phyloP scores from a whole-genome alignment of 2,888 invertebrate genomes.

The Coecobrya sp. region DNA sequence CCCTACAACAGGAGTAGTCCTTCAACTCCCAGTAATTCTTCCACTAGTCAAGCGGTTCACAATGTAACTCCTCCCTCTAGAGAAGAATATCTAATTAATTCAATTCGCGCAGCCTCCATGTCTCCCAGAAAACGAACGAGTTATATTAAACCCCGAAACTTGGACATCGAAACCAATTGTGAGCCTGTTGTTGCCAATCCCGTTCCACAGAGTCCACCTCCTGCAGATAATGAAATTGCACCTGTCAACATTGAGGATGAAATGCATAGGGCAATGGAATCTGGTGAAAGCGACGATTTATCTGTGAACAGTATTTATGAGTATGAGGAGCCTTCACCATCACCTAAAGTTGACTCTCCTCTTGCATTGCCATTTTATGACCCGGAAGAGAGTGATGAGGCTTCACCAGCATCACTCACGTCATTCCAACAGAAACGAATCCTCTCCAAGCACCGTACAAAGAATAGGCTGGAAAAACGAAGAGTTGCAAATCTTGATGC shows the following conservation, averaged over 20 bases:
- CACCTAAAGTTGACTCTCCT: background rate
- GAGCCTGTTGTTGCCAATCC: background rate
- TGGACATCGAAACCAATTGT: constrained; percentile 8
- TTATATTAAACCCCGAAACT: constrained; percentile 50
- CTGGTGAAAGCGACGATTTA: constrained; percentile 40
- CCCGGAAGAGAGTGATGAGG: background rate
- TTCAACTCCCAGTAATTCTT: constrained; percentile 3
- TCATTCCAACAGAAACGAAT: constrained; percentile 69
- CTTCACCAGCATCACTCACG: constrained; percentile 17
- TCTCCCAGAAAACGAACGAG: constrained; percentile 38
- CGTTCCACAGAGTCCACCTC: background rate
- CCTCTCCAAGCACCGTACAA: constrained; percentile 61
- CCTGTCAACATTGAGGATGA: constrained; percentile 13
- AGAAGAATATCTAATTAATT: constrained; percentile 56
- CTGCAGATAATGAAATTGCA: background rate
- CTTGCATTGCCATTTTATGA: background rate
- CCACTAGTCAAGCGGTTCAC: background rate
- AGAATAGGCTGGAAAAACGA: constrained; percentile 55
- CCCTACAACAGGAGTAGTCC: background rate
- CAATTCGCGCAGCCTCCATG: constrained; percentile 35
- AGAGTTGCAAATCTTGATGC: constrained; percentile 65
- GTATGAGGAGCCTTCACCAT: constrained; percentile 65
- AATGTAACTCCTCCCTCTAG: constrained; percentile 47
- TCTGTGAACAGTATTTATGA: constrained; percentile 77
- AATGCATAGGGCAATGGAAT: constrained; percentile 10